phyloP scores from a whole-genome alignment of 2,888 invertebrate species.

The Bellardia pandia region DNA sequence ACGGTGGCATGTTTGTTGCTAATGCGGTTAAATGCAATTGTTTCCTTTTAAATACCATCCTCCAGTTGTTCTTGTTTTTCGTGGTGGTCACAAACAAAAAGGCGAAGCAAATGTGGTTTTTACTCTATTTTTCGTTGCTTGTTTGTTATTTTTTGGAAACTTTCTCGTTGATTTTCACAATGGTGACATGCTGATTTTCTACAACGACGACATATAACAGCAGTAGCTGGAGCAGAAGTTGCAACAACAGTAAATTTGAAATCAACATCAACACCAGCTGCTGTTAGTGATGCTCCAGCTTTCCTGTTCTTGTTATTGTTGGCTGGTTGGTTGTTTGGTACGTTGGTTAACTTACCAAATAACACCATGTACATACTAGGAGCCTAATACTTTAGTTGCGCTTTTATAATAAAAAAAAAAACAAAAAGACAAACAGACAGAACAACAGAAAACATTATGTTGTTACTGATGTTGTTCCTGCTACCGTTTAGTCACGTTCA shows the following conservation, averaged over 20 bases:
- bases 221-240: slow-evolving; percentile 55
- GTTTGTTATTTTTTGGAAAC: slow-evolving; percentile 37
- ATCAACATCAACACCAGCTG: slow-evolving; percentile 70
- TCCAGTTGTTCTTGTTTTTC: slow-evolving; percentile 42
- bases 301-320: slow-evolving; percentile 33
- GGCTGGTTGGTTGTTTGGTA: slow-evolving; percentile 28
- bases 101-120: slow-evolving; percentile 63
- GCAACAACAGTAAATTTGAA: slow-evolving; percentile 62
- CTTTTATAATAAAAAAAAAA: slow-evolving; percentile 45
- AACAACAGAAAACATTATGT: slow-evolving; percentile 59
- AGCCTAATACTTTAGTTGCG: slow-evolving; percentile 55
- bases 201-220: slow-evolving; percentile 48
- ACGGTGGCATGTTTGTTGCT: slow-evolving; percentile 48
- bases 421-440: slow-evolving; percentile 19
- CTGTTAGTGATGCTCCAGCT: slow-evolving; percentile 59
- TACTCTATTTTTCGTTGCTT: slow-evolving; percentile 34
- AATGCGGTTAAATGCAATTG: slow-evolving; percentile 62
- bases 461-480: slow-evolving; percentile 70
- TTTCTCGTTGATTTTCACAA: slow-evolving; percentile 66
- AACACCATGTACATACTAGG: slow-evolving; percentile 54
- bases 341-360: slow-evolving; percentile 68
- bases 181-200: slow-evolving; percentile 70
- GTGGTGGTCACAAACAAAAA: slow-evolving; percentile 53
- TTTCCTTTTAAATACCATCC: slow-evolving; percentile 55
- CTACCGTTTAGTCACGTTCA: slow-evolving; percentile 76